Conservation (phyloP, 2,113 vertebrate species). For the Lepidothrix coronata region DNA sequence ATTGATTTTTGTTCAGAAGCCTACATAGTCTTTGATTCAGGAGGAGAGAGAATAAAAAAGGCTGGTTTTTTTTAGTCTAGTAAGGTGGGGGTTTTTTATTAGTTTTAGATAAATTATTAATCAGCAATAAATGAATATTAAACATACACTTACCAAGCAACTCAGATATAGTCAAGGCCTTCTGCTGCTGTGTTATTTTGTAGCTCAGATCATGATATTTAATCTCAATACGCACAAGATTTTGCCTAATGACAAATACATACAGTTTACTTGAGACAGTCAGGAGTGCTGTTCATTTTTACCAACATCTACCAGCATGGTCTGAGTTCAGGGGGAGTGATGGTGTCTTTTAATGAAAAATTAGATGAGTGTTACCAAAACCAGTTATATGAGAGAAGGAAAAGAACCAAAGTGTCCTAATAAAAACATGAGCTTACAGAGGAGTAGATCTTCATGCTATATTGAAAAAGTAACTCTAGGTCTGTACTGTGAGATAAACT, state of each 20-base stretch:
- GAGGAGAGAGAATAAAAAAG: not conserved
- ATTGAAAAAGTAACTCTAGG: not conserved
- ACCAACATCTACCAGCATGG: not conserved
- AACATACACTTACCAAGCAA: constrained; percentile 72
- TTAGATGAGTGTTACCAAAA: not conserved
- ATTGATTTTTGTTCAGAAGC: not conserved
- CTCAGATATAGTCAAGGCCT: constrained; percentile 70
- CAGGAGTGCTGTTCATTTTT: not conserved
- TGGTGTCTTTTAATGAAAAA: not conserved
- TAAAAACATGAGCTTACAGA: not conserved
- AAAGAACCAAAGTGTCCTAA: not conserved
- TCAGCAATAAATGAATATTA: not conserved
- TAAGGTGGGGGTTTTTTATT: rapidly evolving
- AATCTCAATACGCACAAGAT: constrained; percentile 78
- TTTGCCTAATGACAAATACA: constrained; percentile 65
- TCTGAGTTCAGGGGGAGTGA: not conserved
- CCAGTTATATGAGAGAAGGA: not conserved
- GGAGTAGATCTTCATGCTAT: not conserved
- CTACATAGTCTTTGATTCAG: not conserved
- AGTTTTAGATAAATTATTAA: not conserved
- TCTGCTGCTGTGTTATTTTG: constrained; percentile 78
- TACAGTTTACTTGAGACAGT: not conserved
- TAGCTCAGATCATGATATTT: constrained; percentile 78
- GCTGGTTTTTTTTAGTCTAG: not conserved
- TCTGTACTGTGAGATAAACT: not conserved